Conservation (phyloP, 2,888 invertebrate species). For the Acanthosoma haemorrhoidale region DNA sequence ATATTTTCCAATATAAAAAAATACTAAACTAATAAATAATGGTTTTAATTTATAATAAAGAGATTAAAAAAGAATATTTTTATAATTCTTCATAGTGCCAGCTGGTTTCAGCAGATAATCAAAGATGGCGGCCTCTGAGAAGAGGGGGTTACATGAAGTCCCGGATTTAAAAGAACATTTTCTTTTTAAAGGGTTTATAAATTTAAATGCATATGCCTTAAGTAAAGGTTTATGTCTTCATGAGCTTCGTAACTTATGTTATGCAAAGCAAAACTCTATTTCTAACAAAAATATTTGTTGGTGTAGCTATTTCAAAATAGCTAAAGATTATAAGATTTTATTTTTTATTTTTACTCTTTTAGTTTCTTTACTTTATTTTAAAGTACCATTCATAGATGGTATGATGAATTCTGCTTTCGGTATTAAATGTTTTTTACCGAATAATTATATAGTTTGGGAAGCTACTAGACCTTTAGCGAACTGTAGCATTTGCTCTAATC, state of each 20-base stretch:
- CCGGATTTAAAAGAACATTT: conserved; percentile 30
- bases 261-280: neutral
- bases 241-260: conserved; percentile 41
- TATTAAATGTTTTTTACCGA: conserved; percentile 70
- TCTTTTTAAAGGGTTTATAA: conserved; percentile 42
- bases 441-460: conserved; percentile 83
- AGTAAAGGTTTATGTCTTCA: conserved; percentile 42
- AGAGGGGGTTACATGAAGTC: neutral
- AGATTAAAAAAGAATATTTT: neutral
- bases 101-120: neutral
- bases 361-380: conserved; percentile 23
- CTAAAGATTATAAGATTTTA: conserved; percentile 27
- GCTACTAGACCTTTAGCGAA: conserved; percentile 75
- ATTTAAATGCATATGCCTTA: conserved; percentile 42
- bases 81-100: neutral
- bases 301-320: conserved; percentile 25
- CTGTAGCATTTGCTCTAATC: conserved; percentile 69
- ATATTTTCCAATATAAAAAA: neutral
- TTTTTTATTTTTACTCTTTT: conserved; percentile 32
- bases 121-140: conserved; percentile 19
- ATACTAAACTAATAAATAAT: neutral
- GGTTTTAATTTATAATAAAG: neutral
- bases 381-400: conserved; percentile 39
- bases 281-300: conserved; percentile 14
- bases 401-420: conserved; percentile 44